Evolutionary conservation across 2,113 vertebrate species (phyloP).

Genomic region (Artemisiospiza belli): DNA sequence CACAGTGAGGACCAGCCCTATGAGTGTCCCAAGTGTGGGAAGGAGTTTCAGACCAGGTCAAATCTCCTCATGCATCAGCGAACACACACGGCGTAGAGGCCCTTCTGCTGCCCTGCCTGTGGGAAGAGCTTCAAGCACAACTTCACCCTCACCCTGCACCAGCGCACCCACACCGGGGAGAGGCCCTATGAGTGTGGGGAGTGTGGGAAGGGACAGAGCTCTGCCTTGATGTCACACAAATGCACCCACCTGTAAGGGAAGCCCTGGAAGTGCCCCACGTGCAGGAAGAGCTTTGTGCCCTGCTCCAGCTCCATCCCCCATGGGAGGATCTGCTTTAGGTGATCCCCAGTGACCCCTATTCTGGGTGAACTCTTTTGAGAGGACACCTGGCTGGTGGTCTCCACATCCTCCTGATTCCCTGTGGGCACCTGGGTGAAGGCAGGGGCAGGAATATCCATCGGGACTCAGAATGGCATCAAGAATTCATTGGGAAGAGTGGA

Average conservation of each 20-base stretch:
- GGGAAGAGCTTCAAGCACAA: background rate
- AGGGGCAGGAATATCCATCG: background rate
- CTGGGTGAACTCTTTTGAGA: background rate
- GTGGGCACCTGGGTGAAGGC: background rate
- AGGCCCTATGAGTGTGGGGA: fast-evolving
- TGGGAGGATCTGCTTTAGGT: fast-evolving
- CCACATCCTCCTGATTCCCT: background rate
- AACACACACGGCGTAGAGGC: background rate
- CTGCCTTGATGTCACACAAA: background rate
- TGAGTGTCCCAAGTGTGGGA: background rate
- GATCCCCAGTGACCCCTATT: background rate
- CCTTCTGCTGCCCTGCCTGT: background rate
- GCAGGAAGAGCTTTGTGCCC: background rate
- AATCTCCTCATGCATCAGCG: background rate
- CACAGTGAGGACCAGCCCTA: background rate
- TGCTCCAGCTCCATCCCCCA: background rate
- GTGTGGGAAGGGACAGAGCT: too few relatives aligned
- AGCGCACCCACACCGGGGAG: fast-evolving
- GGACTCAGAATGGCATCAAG: background rate
- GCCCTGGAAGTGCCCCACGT: background rate
- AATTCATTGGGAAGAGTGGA: background rate
- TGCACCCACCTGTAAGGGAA: background rate
- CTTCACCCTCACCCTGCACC: background rate
- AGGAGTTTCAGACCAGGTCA: background rate
- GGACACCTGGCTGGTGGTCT: background rate